Conservation (phyloP, 2,113 vertebrate species). For the Sylvilagus bachmani region DNA sequence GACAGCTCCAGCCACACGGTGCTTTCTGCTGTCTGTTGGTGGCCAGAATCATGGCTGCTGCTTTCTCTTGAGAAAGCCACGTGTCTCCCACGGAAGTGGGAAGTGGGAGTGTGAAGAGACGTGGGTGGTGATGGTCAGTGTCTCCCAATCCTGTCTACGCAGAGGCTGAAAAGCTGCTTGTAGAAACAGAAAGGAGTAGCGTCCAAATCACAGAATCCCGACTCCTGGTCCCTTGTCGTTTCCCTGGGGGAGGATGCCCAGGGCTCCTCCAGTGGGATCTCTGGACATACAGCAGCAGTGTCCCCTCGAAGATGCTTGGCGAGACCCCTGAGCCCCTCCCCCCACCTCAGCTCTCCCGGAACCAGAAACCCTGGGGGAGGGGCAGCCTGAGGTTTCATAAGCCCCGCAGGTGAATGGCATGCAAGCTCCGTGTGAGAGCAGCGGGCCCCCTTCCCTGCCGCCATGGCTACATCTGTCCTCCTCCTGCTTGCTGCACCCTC, state of each 20-base stretch:
- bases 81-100: conserved; percentile 29
- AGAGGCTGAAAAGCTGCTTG: conserved; percentile 22
- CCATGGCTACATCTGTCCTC: neutral
- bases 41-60: neutral
- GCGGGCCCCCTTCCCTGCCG: accelerated
- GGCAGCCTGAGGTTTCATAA: neutral
- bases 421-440: neutral
- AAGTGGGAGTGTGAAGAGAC: neutral
- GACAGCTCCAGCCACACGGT: neutral
- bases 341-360: neutral
- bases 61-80: conserved; percentile 1
- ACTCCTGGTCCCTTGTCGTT: neutral
- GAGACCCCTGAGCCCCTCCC: neutral
- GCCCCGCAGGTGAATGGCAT: neutral
- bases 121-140: neutral
- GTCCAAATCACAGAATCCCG: neutral
- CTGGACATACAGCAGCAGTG: neutral
- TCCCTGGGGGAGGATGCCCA: neutral
- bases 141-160: neutral
- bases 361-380: neutral
- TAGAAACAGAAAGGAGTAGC: neutral
- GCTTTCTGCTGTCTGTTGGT: neutral
- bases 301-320: neutral
- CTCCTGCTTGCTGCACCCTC: neutral
- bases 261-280: neutral